phyloP scores from a whole-genome alignment of 2,113 vertebrate genomes.

The Brachyistius frenatus region DNA sequence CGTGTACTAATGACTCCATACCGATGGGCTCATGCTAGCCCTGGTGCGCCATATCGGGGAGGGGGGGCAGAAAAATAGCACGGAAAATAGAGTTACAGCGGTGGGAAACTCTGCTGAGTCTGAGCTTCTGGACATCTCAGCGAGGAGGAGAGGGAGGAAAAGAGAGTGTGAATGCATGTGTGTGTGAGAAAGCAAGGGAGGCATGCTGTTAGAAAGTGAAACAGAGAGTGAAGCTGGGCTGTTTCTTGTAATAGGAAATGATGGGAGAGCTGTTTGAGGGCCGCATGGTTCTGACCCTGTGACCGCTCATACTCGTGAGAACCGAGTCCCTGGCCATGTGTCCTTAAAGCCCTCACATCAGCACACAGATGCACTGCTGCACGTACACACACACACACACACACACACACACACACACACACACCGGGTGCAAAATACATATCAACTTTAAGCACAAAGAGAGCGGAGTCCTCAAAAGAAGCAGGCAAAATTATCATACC shows the following conservation, averaged over 20 bases:
- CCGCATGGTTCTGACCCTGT: conserved; percentile 59
- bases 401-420: conserved; percentile 16
- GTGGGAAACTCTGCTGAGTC: conserved; percentile 62
- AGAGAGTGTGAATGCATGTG: neutral
- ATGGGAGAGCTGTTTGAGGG: conserved; percentile 61
- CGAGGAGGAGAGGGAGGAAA: conserved; percentile 31
- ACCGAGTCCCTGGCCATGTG: conserved; percentile 56
- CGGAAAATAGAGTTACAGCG: conserved; percentile 52
- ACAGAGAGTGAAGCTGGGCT: conserved; percentile 23
- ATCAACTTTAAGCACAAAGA: conserved; percentile 10
- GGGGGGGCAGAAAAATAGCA: neutral
- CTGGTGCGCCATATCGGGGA: conserved; percentile 19
- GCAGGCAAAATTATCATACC: conserved; percentile 60
- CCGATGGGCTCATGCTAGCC: conserved; percentile 57
- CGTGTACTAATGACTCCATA: conserved; percentile 62
- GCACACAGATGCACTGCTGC: conserved; percentile 8
- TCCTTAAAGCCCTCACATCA: conserved; percentile 48
- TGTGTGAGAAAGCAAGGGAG: conserved; percentile 9
- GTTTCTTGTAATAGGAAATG: conserved; percentile 54
- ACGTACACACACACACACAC: conserved; percentile 40
- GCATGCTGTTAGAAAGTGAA: neutral
- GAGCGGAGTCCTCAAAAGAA: conserved; percentile 33
- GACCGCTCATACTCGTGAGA: conserved; percentile 74
- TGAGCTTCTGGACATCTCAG: conserved; percentile 46
- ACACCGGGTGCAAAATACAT: conserved; percentile 26